A percentile compares a stretch with the other conserved stretches of the same genome.
Conservation (phyloP, 2,113 vertebrate species). For the Ranitomeya imitator region DNA sequence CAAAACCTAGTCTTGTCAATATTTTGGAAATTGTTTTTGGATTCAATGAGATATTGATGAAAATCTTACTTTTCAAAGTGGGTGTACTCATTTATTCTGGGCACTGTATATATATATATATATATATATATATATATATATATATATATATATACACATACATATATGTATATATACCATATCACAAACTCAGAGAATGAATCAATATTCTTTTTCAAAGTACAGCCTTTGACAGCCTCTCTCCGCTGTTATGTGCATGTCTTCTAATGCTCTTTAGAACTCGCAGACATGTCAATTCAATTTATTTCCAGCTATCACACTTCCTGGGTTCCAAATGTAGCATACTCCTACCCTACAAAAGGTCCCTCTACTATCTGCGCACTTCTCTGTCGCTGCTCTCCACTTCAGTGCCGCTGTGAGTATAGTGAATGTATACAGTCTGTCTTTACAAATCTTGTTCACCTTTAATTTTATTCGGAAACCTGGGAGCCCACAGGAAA, state of each 20-base stretch:
- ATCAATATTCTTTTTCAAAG: conserved; percentile 50
- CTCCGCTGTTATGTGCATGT: conserved; percentile 32
- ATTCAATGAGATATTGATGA: no score
- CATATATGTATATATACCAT: conserved; percentile 5
- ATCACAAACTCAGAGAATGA: not conserved
- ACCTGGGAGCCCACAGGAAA: conserved; percentile 14
- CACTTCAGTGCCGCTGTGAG: conserved; percentile 52
- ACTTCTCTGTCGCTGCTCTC: conserved; percentile 47
- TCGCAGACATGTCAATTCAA: conserved; percentile 51
- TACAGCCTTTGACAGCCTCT: conserved; percentile 47
- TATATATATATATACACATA: conserved; percentile 12
- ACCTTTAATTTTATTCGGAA: conserved; percentile 37
- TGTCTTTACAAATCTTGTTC: conserved; percentile 53
- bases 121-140: not conserved
- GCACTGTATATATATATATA: not conserved
- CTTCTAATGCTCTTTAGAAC: conserved; percentile 51
- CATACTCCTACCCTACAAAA: conserved; percentile 29
- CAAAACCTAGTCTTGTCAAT: no score
- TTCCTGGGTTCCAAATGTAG: conserved; percentile 14
- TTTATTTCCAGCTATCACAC: conserved; percentile 35
- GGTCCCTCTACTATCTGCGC: conserved; percentile 20
- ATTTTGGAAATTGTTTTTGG: no score
- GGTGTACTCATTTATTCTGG: no score
- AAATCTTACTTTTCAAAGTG: no score
- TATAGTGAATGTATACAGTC: conserved; percentile 47